Evolutionary conservation across 1,140 invertebrate genomes (phyloP), one percentile per base, ranked within the genome.

Genomic region (Drosophila eugracilis): DNA sequence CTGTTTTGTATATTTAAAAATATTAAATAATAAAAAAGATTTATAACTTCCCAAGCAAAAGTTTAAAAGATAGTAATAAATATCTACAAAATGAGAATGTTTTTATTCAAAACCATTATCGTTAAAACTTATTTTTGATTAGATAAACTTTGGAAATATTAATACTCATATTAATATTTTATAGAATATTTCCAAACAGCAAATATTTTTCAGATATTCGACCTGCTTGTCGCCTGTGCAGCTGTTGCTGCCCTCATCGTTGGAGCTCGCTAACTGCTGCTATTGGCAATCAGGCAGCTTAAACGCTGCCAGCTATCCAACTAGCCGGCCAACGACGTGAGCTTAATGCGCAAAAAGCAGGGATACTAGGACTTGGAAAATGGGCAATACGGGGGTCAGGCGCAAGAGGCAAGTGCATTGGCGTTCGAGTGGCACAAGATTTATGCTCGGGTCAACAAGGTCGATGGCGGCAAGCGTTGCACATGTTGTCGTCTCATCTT

Each of bases 401-500:
- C 30, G 30, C 39, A 15, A 37, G 58, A n/a, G 22, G 34, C 47
- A 15, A 63, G 63, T 71, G 74, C 79, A 83, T 62, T 77, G 77
- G 63, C 58, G 69, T 72, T 85, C 81, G 81, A 81, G 72, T 81
- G 67, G 65, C 76, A 63, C 52, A 88, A 85, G 81, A 85, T 85
- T 85, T 85, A 85, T 85, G 74, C 78, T 60, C 62, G 79, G 74
- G 74, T 83, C 78, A 78, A 59, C 75, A 52, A 78, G 47, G 53
- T 70, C 81, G 73, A 72, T 72, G 71, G 72, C 57, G 73, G 77
- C 80, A 74, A 86, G 72, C 83, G 75, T 72, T 83, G 83, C 83
- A 88, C 83, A 88, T 88, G 83, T 83, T 88, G 83, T 83, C 84
- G 84, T 81, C 83, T 78, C 84, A 88, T 88, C 83, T 88, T 88